These are phyloP conservation scores for Samia ricini DNA, from an alignment of 1,140 invertebrate species.

Conservation along the genomic window DNA sequence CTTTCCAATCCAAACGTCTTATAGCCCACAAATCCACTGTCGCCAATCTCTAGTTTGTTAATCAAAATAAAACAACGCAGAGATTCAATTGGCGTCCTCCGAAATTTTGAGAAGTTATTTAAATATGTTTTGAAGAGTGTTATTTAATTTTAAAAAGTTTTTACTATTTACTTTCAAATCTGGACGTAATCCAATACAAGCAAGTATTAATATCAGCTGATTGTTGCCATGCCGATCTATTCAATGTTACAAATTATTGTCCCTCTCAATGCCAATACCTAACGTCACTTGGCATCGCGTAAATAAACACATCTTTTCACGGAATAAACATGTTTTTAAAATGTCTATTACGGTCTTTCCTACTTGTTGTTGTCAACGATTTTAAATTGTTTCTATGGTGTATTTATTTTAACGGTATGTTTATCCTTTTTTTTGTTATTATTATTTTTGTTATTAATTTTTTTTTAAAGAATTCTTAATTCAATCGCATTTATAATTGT, in stretches of 20 bases:
- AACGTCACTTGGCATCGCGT: conserved; percentile 8
- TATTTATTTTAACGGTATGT: conserved; percentile 7
- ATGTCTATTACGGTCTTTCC: neutral
- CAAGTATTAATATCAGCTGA: conserved; percentile 24
- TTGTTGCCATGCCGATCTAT: conserved; percentile 23
- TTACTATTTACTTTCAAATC: conserved; percentile 4
- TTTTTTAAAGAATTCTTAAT: too few relatives aligned
- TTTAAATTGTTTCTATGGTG: neutral
- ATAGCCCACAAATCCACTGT: too few relatives aligned
- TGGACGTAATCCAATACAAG: conserved; percentile 29
- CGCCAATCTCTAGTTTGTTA: too few relatives aligned
- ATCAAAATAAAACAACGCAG: too few relatives aligned
- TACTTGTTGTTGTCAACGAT: neutral
- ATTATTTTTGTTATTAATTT: conserved; percentile 4
- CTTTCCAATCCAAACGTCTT: too few relatives aligned
- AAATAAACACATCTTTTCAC: conserved; percentile 8
- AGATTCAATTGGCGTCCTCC: too few relatives aligned
- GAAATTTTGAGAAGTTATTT: too few relatives aligned
- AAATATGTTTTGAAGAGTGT: too few relatives aligned
- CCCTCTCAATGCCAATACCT: neutral
- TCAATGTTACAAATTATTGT: conserved; percentile 1
- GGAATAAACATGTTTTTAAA: conserved; percentile 13
- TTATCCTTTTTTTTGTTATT: conserved; percentile 6
- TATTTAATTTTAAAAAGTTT: too few relatives aligned
- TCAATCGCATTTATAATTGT: too few relatives aligned